Percentiles rank a stretch among this genome's conserved stretches.
These are phyloP conservation scores for Agonopterix arenella DNA, from an alignment of 2,888 invertebrate genomes.

Conservation along the genomic window DNA sequence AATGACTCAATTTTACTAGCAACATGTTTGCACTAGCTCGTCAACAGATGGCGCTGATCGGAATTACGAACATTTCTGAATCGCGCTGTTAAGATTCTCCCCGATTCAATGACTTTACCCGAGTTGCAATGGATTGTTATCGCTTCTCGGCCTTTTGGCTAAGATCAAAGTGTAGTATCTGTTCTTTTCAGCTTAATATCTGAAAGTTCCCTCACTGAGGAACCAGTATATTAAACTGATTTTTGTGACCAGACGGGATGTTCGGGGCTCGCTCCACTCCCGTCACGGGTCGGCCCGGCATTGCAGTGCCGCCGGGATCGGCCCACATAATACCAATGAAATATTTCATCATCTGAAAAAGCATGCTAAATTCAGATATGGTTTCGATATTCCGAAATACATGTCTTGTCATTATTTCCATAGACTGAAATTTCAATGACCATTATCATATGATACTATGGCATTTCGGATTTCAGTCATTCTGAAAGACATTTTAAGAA, in stretches of 20 bases:
- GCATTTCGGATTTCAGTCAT: too few relatives aligned
- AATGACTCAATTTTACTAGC: too few relatives aligned
- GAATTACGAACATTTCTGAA: neutral
- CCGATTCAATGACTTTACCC: neutral
- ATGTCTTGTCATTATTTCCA: too few relatives aligned
- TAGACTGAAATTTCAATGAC: too few relatives aligned
- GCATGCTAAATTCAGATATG: too few relatives aligned
- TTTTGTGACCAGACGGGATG: constrained; percentile 8
- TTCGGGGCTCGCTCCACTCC: constrained; percentile 10
- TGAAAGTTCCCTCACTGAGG: constrained; percentile 5
- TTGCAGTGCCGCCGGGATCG: constrained; percentile 4
- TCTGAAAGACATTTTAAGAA: too few relatives aligned
- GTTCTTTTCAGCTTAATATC: constrained; percentile 8
- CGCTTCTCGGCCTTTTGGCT: constrained; percentile 9
- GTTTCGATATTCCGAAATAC: too few relatives aligned
- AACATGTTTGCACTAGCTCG: neutral
- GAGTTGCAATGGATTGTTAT: neutral
- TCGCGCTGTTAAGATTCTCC: constrained; percentile 1
- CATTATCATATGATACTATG: too few relatives aligned
- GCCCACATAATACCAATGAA: constrained; percentile 1
- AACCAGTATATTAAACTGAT: constrained; percentile 10
- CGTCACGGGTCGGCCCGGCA: constrained; percentile 12
- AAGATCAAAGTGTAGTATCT: constrained; percentile 10
- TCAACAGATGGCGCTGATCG: neutral
- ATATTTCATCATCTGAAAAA: too few relatives aligned